Base-by-base conservation (phyloP, 2,888 invertebrate species). In the Teleiodes luculella region DNA sequence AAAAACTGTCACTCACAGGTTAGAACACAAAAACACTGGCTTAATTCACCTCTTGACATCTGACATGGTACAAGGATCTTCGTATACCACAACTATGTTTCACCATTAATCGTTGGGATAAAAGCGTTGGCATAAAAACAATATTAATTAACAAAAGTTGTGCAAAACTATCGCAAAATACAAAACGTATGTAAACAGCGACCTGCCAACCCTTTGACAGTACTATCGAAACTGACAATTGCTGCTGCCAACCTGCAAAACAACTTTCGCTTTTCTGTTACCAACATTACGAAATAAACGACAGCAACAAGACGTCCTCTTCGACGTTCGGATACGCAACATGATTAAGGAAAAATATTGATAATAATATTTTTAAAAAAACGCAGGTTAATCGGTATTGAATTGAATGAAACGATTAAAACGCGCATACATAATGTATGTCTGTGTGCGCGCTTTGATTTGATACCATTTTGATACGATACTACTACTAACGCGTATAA, bases 41-140 rank as follows among this genome's bases (percentile, higher is more conserved):
- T 82, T n/a, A 24, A 81, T 80, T 86, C 87, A 89, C 88, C 86
- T 88, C 85, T 86, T 87, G 86, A 88, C 88, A 88, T 88, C 85
- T 86, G 84, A 86, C 86, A 88, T 86, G 76, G 74, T 76, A 80
- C 71, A 75, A 68, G 68, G 58, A 71, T 48, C 72, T 63, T 60
- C 65, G 69, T 76, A 66, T 68, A 76, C 64, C 81, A 82, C 82
- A 72, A 76, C 73, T 76, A 73, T 74, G 73, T 74, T 74, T 73
- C 80, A 84, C 80, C 72, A 73, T 70, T 68, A 72, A 74, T 67
- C 68, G 66, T 75, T 65, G 64, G 70, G 72, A 72, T 79, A 86
- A 83, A 80, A 83, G 72, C 70, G 74, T 70, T 74, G 74, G 74
- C 77, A 82, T 83, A 84, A 82, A 88, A 86, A 86, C 76, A 86